Base-by-base conservation (phyloP, 2,113 vertebrate species). In the Rhadina sibilatrix region DNA sequence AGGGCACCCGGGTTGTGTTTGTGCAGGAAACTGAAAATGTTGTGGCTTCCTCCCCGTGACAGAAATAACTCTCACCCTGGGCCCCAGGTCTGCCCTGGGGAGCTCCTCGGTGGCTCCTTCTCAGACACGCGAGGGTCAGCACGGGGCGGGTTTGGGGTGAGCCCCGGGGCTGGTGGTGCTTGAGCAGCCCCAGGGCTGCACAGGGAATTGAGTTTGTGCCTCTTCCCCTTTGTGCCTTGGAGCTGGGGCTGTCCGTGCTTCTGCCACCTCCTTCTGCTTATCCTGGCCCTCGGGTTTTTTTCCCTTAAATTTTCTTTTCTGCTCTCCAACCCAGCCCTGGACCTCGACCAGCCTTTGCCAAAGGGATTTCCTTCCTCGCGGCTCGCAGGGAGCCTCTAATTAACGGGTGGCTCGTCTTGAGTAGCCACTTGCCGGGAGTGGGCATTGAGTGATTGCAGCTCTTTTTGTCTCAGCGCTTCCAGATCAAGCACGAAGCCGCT, bases 21-120 rank as follows among this genome's bases (percentile, higher is more conserved):
- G 64, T 52, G 59, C 96, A 95, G 94, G 94, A 92, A 96, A 65
- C 83, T 72, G 66, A 90, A 86, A 88, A 64, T 5, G 27, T 4
- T 68, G 71, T 0, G 9, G 89, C 93, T 96, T 95, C 94, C 89
- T 92, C 87, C 68, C 44, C 5, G 50, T 0, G 57, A n/a, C 93
- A 80, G 22, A 88, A 95, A 96, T 90, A 89, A 63, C 71, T 76
- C 93, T 72, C 6, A 6, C 23, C 44, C 61, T 11, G 42, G 60
- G 66, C 18, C 46, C 50, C 15, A 0, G 46, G 2, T 21, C 72
- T 76, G 35, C 59, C 76, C 85, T 17, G 40, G 66, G 75, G 66
- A 71, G 75, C 75, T 54, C 65, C 49, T 46, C 17, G 15, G 23
- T 6, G 85, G 30, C 84, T 87, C 49, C 85, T 83, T 2, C 49